phyloP scores from a whole-genome alignment of 53 echinoderm and acorn worm genomes.

The Zoroaster sp. region DNA sequence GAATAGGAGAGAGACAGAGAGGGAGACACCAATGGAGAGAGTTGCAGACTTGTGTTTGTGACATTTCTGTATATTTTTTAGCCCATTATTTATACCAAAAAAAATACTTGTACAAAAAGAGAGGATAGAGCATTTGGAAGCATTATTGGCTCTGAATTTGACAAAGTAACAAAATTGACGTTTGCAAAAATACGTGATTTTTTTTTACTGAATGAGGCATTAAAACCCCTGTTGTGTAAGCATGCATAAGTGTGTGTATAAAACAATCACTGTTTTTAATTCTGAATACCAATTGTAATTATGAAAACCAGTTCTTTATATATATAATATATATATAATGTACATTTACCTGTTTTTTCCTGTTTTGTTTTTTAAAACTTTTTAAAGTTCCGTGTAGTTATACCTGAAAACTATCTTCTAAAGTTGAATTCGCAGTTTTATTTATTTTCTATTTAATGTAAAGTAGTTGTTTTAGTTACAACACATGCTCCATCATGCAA shows the following conservation, averaged over 20 bases:
- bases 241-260: background rate
- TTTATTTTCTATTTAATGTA: slow-evolving; percentile 50
- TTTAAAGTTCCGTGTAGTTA: background rate
- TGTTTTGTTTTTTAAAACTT: background rate
- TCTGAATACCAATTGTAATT: slow-evolving; percentile 40
- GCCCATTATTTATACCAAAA: slow-evolving; percentile 21
- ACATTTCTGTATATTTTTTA: slow-evolving; percentile 21
- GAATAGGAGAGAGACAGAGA: background rate
- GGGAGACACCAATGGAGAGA: background rate
- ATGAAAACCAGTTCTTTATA: background rate
- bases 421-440: background rate
- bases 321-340: slow-evolving; percentile 36
- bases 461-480: slow-evolving; percentile 7
- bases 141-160: background rate
- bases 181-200: background rate
- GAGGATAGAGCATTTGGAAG: background rate
- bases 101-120: background rate
- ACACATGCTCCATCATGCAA: background rate
- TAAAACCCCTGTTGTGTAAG: background rate
- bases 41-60: background rate
- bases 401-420: slow-evolving; percentile 5
- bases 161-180: background rate
- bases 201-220: background rate
- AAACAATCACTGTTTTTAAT: slow-evolving; percentile 2
- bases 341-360: slow-evolving; percentile 26